These are phyloP conservation scores for Spheniscus mendiculus DNA, from an alignment of 2,113 vertebrate species.

Conservation along the genomic window DNA sequence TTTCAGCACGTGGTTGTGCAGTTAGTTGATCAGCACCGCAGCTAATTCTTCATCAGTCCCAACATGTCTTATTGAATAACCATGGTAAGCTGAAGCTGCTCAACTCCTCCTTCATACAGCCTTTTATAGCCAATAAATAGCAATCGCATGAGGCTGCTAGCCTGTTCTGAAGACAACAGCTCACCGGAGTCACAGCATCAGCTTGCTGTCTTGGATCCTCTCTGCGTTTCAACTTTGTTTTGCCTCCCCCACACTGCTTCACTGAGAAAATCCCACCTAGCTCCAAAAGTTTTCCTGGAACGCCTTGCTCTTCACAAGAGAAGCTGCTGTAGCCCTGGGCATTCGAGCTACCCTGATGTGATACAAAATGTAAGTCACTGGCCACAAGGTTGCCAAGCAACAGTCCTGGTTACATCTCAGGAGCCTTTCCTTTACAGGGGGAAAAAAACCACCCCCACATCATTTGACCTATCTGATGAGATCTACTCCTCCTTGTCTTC, in stretches of 20 bases:
- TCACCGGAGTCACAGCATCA: neutral
- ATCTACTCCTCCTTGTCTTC: neutral
- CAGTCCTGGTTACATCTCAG: neutral
- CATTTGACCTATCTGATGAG: neutral
- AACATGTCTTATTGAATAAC: rapidly evolving
- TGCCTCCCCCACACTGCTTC: neutral
- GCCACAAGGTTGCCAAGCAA: neutral
- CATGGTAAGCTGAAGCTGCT: neutral
- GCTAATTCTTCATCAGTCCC: neutral
- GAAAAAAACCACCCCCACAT: neutral
- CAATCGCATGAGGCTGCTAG: neutral
- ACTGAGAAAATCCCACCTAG: neutral
- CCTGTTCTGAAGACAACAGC: neutral
- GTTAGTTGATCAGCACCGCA: neutral
- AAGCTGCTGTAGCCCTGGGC: neutral
- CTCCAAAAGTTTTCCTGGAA: neutral
- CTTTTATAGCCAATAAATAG: neutral
- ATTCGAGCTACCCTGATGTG: too few species aligned
- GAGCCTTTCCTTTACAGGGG: neutral
- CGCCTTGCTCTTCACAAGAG: neutral
- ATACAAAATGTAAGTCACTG: neutral
- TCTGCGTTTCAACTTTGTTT: neutral
- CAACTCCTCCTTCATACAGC: neutral
- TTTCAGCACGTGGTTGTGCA: neutral
- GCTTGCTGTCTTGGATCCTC: neutral